Evolutionary conservation across 2,888 invertebrate species (phyloP), one percentile per base, ranked within the genome.

Genomic region (Operophtera brumata): DNA sequence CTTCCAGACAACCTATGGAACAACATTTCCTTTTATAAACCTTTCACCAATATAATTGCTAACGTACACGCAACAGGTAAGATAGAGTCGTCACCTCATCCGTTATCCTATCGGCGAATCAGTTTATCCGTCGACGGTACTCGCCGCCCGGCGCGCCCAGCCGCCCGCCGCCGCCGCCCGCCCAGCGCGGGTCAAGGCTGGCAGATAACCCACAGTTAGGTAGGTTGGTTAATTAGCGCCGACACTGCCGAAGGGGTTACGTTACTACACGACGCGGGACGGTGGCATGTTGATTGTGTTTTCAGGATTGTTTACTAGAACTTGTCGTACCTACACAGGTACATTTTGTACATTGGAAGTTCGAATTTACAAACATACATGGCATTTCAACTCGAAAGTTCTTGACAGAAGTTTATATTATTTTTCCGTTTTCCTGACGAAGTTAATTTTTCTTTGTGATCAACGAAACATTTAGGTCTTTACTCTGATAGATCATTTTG

Each of bases 31-130:
- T 20, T 20, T 20, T 20, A 20, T 20, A 20, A 20, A 9, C 28
- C 28, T 11, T 34, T 34, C 11, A n/a, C 9, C 32, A 11, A 34
- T 26, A 7, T 5, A 45, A 51, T 28, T n/a, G n/a, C 13, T 26
- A 4, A 13, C 50, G 51, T 13, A 44, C 50, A 47, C n/a, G 44
- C 55, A 51, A 56, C 55, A 56, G 51, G 51, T 56, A 13, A 47
- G 47, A 47, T 47, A 47, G 40, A 50, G 47, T 40, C 43, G 47
- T 47, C 35, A 44, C 25, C 47, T 43, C 28, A 43, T 35, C 34
- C 10, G 50, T 47, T 47, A 51, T 20, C 14, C 26, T 41, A 40
- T 43, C 46, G 35, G 41, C 10, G 32, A 45, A 41, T 41, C 25
- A 47, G 42, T 47, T 30, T 34, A 32, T 6, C 0, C 7, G 43